phyloP scores from a whole-genome alignment of 1,140 invertebrate species.

The Ephestia elutella region DNA sequence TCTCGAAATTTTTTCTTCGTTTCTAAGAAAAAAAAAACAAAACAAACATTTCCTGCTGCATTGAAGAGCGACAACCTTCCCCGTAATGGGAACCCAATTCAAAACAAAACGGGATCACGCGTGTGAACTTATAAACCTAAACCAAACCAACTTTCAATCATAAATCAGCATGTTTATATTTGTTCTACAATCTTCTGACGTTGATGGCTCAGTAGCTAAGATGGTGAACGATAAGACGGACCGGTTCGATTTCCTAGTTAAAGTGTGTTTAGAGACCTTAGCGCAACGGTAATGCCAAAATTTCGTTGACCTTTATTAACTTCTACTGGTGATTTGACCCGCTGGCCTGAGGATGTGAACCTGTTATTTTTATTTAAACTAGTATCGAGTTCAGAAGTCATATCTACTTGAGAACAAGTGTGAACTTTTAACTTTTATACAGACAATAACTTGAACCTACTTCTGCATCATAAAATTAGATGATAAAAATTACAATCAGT shows the following conservation, averaged over 20 bases:
- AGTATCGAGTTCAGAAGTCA: too few species aligned
- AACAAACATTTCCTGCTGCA: too few species aligned
- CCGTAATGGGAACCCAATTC: too few species aligned
- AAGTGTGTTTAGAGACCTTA: conserved; percentile 1
- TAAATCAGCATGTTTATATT: conserved; percentile 7
- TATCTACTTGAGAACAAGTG: not conserved
- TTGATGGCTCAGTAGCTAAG: conserved; percentile 6
- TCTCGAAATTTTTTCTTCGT: too few species aligned
- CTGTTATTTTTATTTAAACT: not conserved
- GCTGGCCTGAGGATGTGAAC: not conserved
- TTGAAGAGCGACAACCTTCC: too few species aligned
- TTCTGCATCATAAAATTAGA: too few species aligned
- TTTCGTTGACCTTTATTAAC: conserved; percentile 1
- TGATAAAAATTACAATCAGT: too few species aligned
- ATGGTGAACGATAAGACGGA: not conserved
- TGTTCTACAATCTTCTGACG: not conserved
- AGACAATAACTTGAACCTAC: too few species aligned
- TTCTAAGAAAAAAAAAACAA: too few species aligned
- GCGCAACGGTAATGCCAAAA: not conserved
- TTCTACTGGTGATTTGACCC: not conserved
- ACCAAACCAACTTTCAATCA: conserved; percentile 6
- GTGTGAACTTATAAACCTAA: not conserved
- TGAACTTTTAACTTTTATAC: too few species aligned
- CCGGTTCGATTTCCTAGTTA: conserved; percentile 4
- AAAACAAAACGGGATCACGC: not conserved